Conservation (phyloP, 2,888 invertebrate genomes). For the Rhagium mordax region DNA sequence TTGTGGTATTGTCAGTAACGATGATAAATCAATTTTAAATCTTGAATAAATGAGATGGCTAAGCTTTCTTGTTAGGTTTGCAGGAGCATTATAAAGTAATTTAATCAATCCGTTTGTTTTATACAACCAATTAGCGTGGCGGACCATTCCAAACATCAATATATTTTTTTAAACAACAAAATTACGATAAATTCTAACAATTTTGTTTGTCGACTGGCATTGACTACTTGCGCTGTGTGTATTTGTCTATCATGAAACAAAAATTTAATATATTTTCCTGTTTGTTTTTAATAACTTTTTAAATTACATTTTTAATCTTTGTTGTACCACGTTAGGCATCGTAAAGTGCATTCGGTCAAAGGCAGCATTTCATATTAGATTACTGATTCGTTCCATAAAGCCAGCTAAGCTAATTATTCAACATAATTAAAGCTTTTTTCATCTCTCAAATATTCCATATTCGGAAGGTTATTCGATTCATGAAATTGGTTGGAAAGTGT, state of each 20-base stretch:
- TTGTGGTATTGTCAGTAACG: too few relatives aligned
- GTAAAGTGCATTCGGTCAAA: background rate
- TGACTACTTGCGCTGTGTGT: background rate
- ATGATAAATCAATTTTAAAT: too few relatives aligned
- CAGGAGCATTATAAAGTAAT: too few relatives aligned
- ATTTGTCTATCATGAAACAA: background rate
- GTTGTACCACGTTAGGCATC: background rate
- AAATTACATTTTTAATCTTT: background rate
- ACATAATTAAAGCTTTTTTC: conserved; percentile 8
- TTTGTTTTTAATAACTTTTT: background rate
- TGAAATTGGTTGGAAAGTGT: conserved; percentile 9
- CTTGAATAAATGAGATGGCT: too few relatives aligned
- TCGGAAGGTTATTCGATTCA: conserved; percentile 2
- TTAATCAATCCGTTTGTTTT: too few relatives aligned
- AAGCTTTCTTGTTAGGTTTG: too few relatives aligned
- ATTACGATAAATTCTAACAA: too few relatives aligned
- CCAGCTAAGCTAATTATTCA: conserved; percentile 1
- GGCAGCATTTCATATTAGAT: background rate
- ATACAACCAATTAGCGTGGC: too few relatives aligned
- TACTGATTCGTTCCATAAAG: background rate
- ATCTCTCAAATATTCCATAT: background rate
- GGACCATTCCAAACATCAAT: too few relatives aligned
- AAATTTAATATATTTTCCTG: background rate
- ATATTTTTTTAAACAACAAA: too few relatives aligned
- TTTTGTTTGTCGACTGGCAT: too few relatives aligned